A percentile compares a stretch with the other conserved stretches of the same genome.
phyloP scores from a whole-genome alignment of 2,797 vertebrate species.

The Coregonus sp. region DNA sequence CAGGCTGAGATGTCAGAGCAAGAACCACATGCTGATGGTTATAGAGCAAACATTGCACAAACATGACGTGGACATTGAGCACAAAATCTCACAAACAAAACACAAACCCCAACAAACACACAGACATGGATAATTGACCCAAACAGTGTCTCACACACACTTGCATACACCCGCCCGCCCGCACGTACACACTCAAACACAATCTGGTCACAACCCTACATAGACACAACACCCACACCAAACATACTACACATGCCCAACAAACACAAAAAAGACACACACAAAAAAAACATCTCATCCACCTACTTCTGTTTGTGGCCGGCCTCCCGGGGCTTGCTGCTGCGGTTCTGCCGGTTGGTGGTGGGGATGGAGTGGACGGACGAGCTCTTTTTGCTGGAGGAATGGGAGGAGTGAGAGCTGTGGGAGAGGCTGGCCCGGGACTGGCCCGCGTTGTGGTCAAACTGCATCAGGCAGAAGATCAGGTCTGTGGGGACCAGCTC shows the following conservation, averaged over 20 bases:
- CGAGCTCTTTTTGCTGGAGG: conserved; percentile 99
- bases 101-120: conserved; percentile 28
- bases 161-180: conserved; percentile 58
- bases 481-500: conserved; percentile 97
- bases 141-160: conserved; percentile 21
- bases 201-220: conserved; percentile 29
- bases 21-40: conserved; percentile 70
- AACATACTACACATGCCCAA: conserved; percentile 17
- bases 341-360: conserved; percentile 90
- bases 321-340: conserved; percentile 90
- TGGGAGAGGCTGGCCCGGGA: conserved; percentile 95
- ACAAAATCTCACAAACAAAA: conserved; percentile 44
- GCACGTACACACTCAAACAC: conserved; percentile 58
- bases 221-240: background rate
- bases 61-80: conserved; percentile 50
- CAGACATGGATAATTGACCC: conserved; percentile 25
- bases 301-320: conserved; percentile 98
- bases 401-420: conserved; percentile 98
- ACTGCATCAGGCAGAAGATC: conserved; percentile 99
- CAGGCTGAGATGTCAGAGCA: conserved; percentile 49
- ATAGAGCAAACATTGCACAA: conserved; percentile 56
- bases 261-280: conserved; percentile 34
- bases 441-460: conserved; percentile 98
- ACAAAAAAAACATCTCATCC: conserved; percentile 74
- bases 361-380: conserved; percentile 95